Percentiles rank a stretch among this genome's conserved stretches.
These are phyloP conservation scores for Labia minor DNA, from an alignment of 2,888 invertebrate species.

Conservation along the genomic window DNA sequence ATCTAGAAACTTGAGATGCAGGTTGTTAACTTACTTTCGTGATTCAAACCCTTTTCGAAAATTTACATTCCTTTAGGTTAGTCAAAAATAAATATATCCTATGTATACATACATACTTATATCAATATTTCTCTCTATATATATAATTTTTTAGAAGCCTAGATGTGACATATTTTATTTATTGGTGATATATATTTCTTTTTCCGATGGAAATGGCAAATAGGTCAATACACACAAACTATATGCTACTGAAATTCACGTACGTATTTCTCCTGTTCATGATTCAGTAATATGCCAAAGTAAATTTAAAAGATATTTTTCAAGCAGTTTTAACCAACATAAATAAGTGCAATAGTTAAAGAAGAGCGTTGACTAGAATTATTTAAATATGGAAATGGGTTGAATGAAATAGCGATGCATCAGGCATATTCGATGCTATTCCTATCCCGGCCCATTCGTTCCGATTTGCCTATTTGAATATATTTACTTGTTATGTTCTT, in stretches of 20 bases:
- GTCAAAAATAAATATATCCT: too few relatives aligned
- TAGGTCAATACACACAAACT: conserved; percentile 5
- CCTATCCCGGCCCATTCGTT: too few relatives aligned
- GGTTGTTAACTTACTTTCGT: too few relatives aligned
- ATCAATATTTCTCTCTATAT: too few relatives aligned
- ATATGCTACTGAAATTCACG: neutral
- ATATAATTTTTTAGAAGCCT: neutral
- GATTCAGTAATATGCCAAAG: neutral
- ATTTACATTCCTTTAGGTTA: too few relatives aligned
- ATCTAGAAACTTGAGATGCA: too few relatives aligned
- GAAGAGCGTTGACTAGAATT: neutral
- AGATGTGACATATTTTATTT: neutral
- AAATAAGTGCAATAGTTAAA: conserved; percentile 13
- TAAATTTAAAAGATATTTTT: conserved; percentile 1
- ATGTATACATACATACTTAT: neutral
- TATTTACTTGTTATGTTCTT: too few relatives aligned
- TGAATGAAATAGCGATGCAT: neutral
- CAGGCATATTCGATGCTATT: too few relatives aligned
- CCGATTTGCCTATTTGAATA: too few relatives aligned
- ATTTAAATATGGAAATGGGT: neutral
- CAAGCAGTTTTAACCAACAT: conserved; percentile 1
- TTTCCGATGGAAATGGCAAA: neutral
- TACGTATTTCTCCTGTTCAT: neutral
- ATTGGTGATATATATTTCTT: neutral
- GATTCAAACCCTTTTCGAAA: too few relatives aligned